Percentiles rank a stretch among this genome's conserved stretches.
Evolutionary conservation across 2,113 vertebrate species (phyloP).

Genomic region (Macrotis lagotis): DNA sequence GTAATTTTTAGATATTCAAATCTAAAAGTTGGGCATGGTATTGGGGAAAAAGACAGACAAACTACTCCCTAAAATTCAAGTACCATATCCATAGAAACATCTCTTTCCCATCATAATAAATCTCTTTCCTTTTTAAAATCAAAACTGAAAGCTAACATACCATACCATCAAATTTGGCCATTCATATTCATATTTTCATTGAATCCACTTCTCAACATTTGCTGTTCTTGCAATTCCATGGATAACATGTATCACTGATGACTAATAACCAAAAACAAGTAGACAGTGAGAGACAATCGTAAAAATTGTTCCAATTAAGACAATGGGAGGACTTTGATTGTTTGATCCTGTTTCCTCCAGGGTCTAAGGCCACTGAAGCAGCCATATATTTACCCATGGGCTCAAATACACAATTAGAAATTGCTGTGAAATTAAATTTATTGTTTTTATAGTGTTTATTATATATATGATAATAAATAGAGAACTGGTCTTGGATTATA

Average conservation of each 20-base stretch:
- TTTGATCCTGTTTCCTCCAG: neutral
- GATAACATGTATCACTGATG: neutral
- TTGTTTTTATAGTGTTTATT: neutral
- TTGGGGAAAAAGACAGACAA: neutral
- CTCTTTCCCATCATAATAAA: neutral
- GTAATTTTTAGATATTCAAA: neutral
- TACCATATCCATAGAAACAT: neutral
- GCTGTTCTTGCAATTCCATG: neutral
- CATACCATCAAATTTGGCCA: neutral
- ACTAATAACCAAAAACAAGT: neutral
- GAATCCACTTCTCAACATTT: neutral
- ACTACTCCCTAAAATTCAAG: neutral
- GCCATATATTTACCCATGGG: neutral
- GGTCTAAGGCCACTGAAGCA: fast-evolving
- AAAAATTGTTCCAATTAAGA: neutral
- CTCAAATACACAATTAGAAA: neutral
- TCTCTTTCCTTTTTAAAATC: neutral
- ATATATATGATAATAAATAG: neutral
- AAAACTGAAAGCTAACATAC: neutral
- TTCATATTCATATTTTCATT: neutral
- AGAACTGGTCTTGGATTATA: neutral
- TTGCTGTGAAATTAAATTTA: neutral
- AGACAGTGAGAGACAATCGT: neutral
- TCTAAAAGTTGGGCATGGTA: neutral
- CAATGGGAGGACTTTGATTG: neutral